Conservation (phyloP, 1,140 invertebrate genomes). For the Temnothorax longispinosus region DNA sequence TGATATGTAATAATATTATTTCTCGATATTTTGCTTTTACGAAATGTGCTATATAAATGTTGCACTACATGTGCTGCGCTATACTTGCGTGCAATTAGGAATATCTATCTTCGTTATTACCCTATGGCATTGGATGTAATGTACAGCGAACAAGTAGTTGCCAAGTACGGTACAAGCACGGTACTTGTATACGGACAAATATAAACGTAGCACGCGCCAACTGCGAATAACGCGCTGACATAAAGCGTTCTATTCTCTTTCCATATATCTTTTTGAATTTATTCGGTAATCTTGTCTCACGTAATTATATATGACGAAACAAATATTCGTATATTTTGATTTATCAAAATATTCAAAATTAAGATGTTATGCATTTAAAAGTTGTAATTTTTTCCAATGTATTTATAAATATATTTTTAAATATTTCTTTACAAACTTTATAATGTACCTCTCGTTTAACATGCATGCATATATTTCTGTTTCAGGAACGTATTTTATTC, state of each 20-base stretch:
- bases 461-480: slow-evolving; percentile 71
- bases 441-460: not conserved
- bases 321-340: not conserved
- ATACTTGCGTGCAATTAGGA: not conserved
- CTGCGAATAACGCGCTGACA: not conserved
- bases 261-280: not conserved
- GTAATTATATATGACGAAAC: not conserved
- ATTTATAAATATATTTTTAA: not conserved
- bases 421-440: not conserved
- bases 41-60: not conserved
- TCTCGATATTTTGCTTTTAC: not conserved
- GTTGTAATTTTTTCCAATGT: not conserved
- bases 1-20: not conserved
- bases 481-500: slow-evolving; percentile 95
- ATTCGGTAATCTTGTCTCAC: not conserved
- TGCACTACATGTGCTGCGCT: not conserved
- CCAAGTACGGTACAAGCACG: not conserved
- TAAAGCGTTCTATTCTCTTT: not conserved
- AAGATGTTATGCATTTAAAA: not conserved
- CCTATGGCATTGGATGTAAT: not conserved
- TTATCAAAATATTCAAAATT: not conserved
- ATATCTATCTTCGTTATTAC: slow-evolving; percentile 15
- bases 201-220: not conserved
- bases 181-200: not conserved
- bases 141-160: not conserved